Evolutionary conservation across 2,797 vertebrate species (phyloP).

Genomic region (Vireo griseus): DNA sequence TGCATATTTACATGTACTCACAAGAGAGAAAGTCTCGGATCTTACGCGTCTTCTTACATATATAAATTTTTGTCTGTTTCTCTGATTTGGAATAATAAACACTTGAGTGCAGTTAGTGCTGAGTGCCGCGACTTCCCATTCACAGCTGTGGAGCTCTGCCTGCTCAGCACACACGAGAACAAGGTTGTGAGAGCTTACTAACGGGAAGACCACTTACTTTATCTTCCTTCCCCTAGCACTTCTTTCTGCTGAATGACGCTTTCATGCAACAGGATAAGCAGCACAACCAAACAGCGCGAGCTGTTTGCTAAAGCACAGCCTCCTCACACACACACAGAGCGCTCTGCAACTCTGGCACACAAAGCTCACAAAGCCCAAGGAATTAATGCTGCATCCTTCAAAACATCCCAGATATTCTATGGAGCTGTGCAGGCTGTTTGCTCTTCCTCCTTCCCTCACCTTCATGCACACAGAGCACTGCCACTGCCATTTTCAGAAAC

Average conservation of each 20-base stretch:
- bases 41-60: accelerated
- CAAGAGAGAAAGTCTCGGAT: not conserved
- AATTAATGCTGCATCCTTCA: not conserved
- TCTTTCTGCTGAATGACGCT: not conserved
- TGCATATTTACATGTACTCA: not conserved
- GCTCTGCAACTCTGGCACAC: not conserved
- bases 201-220: not conserved
- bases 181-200: not conserved
- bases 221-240: not conserved
- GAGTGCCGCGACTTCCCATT: not conserved
- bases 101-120: not conserved
- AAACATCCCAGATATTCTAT: not conserved
- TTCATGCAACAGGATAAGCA: not conserved
- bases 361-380: not conserved
- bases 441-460: not conserved
- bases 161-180: not conserved
- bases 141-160: not conserved
- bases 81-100: not conserved
- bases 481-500: conserved; percentile 6
- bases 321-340: not conserved
- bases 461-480: not conserved
- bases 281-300: not conserved
- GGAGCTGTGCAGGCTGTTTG: not conserved
- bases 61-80: not conserved
- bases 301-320: not conserved